A percentile compares a stretch with the other conserved stretches of the same genome.
Evolutionary conservation across 1,140 invertebrate genomes (phyloP).

Genomic region (Acyrthosiphon pisum): DNA sequence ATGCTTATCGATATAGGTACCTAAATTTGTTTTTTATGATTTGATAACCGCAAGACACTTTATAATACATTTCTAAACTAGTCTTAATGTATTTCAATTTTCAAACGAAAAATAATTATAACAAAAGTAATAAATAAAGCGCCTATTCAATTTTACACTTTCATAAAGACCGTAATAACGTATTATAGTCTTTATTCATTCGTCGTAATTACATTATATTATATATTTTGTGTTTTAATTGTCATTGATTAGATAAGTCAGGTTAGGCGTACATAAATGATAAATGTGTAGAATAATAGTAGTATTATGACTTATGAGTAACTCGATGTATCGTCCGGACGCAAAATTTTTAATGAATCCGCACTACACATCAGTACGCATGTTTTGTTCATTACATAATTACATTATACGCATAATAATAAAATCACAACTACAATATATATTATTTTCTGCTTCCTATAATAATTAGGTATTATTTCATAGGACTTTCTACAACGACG

Average conservation of each 20-base stretch:
- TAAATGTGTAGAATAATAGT: too few relatives aligned
- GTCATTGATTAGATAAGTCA: background rate
- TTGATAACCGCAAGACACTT: too few relatives aligned
- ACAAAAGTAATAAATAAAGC: too few relatives aligned
- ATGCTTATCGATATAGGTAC: too few relatives aligned
- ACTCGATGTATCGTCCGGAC: background rate
- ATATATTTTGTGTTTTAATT: background rate
- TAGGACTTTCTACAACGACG: background rate
- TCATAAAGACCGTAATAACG: background rate
- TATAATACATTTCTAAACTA: background rate
- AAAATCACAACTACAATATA: constrained; percentile 9
- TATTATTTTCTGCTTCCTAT: constrained; percentile 7
- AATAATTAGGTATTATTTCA: background rate
- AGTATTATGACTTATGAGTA: background rate
- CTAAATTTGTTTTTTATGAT: too few relatives aligned
- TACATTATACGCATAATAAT: background rate
- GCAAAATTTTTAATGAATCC: background rate
- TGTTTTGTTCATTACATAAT: background rate
- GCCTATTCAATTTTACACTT: background rate
- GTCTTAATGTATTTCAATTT: too few relatives aligned
- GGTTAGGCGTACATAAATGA: background rate
- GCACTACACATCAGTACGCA: background rate
- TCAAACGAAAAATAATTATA: background rate
- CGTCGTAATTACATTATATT: background rate
- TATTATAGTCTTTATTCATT: background rate